Evolutionary conservation across 2,113 vertebrate genomes (phyloP).

Genomic region (Danionella cerebrum): DNA sequence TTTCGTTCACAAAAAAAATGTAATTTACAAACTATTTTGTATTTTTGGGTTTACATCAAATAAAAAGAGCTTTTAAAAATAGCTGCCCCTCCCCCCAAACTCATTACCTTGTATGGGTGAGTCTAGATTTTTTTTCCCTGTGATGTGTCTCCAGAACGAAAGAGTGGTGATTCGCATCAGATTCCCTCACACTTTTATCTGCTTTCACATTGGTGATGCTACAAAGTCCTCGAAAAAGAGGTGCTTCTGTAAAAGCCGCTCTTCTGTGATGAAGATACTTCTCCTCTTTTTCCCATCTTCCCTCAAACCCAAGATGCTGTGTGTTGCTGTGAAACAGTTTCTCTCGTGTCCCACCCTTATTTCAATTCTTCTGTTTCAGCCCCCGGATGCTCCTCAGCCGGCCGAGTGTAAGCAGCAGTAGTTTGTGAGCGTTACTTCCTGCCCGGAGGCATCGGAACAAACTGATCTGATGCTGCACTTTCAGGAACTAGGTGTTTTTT

Average conservation of each 20-base stretch:
- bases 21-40: no score
- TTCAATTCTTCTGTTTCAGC: slow-evolving; percentile 55
- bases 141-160: background rate
- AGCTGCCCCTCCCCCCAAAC: background rate
- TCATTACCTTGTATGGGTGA: background rate
- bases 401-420: slow-evolving; percentile 98
- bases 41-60: no score
- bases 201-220: background rate
- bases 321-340: background rate
- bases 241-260: background rate
- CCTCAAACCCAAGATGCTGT: background rate
- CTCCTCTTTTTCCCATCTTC: background rate
- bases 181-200: background rate
- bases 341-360: background rate
- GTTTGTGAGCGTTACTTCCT: slow-evolving; percentile 47
- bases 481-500: background rate
- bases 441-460: no score
- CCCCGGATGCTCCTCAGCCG: slow-evolving; percentile 85
- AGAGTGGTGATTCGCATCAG: slow-evolving; percentile 9
- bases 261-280: background rate
- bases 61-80: no score
- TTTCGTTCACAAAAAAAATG: no score
- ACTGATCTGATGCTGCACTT: slow-evolving; percentile 4
- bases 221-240: background rate
- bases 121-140: background rate